Evolutionary conservation across 2,113 vertebrate species (phyloP), one percentile per base, ranked within the genome.

Genomic region (Bos javanicus): DNA sequence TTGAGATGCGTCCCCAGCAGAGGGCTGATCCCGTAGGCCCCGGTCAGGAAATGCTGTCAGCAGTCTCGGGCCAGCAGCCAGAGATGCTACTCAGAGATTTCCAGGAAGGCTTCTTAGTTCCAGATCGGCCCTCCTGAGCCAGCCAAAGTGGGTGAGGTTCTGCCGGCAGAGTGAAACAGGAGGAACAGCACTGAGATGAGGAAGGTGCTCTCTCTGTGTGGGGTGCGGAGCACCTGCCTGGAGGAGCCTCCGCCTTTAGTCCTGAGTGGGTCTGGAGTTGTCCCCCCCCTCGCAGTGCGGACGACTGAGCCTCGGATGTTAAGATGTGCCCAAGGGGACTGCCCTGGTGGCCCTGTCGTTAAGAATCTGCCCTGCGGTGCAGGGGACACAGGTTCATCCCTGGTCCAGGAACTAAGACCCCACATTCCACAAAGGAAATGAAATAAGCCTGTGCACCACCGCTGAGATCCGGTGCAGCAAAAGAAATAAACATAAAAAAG

Each of bases 151-250:
- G 3, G 15, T 21, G 6, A 5, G 43, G 30, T 16, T 30, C 74
- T 19, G 25, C 6, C 0, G 0, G 12, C 6, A 5, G 36, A 6
- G 17, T 1, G 0, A 28, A 6, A 0, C 4, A 2, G 6, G 2
- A 0, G 78, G 7, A 5, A 1, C 0, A 2, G 8, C 0, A 26
- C 25, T 15, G 46, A 7, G 5, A 3, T 8, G 52, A 21, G 0
- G 4, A 16, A 0, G 5, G 4, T 2, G 0, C 13, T 1, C 21
- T 1, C n/a, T 67, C 33, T 16, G 28, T 4, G 10, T 2, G 0
- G 17, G 91, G 16, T 11, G 0, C 7, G 11, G 30, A 30, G 9
- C 19, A 0, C 17, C 78, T 33, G 9, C 78, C 16, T 19, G 10
- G 3, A 7, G 46, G 46, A 33, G 78, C 17, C 30, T 2, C 30